Conservation (phyloP, 2,888 invertebrate species). For the Leptopilina myrica region DNA sequence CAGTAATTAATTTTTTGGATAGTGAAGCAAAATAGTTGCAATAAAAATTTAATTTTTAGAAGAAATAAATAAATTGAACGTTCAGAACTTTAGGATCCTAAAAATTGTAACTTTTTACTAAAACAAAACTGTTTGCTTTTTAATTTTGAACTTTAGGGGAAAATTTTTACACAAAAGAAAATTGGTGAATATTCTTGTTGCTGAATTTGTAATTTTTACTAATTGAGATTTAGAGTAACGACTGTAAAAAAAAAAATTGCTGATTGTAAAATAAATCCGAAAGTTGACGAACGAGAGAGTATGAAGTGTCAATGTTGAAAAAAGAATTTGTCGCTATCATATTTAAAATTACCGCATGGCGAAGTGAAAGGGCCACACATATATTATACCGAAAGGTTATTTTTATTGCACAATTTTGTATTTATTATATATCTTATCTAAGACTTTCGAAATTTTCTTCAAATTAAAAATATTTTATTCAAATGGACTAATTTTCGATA, state of each 20-base stretch:
- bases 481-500: neutral
- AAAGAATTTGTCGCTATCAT: slow-evolving; percentile 12
- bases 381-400: neutral
- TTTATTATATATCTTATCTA: neutral
- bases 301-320: slow-evolving; percentile 11
- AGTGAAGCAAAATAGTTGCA: too few relatives aligned
- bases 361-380: slow-evolving; percentile 8
- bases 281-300: slow-evolving; percentile 35
- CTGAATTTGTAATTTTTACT: too few relatives aligned
- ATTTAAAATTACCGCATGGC: slow-evolving; percentile 13
- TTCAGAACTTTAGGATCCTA: too few relatives aligned
- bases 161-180: too few relatives aligned
- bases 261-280: neutral
- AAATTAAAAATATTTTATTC: neutral
- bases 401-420: slow-evolving; percentile 6
- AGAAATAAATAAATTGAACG: too few relatives aligned
- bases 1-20: too few relatives aligned
- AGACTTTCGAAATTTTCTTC: neutral
- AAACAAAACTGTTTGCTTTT: too few relatives aligned
- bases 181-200: too few relatives aligned
- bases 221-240: too few relatives aligned
- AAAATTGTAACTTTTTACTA: too few relatives aligned
- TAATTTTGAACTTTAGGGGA: too few relatives aligned
- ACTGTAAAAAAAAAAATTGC: neutral
- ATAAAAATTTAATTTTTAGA: too few relatives aligned